phyloP scores from a whole-genome alignment of 2,797 vertebrate species.

The Apogon talboti region DNA sequence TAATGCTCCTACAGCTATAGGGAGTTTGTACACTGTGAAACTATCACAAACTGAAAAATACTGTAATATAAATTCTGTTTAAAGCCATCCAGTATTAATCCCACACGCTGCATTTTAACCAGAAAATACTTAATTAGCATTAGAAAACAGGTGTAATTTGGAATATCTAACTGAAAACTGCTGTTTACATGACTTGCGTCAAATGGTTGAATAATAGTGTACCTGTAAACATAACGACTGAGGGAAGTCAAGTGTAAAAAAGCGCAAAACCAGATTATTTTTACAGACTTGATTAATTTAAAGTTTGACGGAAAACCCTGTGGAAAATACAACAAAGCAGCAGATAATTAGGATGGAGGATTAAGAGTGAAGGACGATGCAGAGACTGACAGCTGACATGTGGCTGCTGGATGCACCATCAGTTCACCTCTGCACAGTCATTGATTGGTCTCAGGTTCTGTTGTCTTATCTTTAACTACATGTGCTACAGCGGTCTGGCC shows the following conservation, averaged over 20 bases:
- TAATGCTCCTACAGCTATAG: no score
- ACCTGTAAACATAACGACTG: no score
- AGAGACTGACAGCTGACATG: conserved; percentile 67
- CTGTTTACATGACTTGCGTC: no score
- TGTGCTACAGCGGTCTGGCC: conserved; percentile 43
- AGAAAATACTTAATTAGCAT: no score
- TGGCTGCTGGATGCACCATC: conserved; percentile 46
- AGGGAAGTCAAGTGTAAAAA: neutral
- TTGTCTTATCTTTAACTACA: conserved; percentile 68
- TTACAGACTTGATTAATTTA: conserved; percentile 34
- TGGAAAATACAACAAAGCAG: conserved; percentile 38
- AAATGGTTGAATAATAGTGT: no score
- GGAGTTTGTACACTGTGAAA: no score
- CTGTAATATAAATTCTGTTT: no score
- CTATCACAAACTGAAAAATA: no score
- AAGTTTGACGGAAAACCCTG: conserved; percentile 39
- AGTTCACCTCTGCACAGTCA: conserved; percentile 53
- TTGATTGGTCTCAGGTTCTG: conserved; percentile 62
- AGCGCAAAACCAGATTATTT: conserved; percentile 1
- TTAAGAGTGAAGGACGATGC: conserved; percentile 29
- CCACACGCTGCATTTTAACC: no score
- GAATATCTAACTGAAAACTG: no score
- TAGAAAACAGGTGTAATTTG: no score
- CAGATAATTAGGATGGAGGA: conserved; percentile 54
- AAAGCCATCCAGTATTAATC: no score